phyloP scores from a whole-genome alignment of 2,888 invertebrate species.

The Hyppa rectilinea region DNA sequence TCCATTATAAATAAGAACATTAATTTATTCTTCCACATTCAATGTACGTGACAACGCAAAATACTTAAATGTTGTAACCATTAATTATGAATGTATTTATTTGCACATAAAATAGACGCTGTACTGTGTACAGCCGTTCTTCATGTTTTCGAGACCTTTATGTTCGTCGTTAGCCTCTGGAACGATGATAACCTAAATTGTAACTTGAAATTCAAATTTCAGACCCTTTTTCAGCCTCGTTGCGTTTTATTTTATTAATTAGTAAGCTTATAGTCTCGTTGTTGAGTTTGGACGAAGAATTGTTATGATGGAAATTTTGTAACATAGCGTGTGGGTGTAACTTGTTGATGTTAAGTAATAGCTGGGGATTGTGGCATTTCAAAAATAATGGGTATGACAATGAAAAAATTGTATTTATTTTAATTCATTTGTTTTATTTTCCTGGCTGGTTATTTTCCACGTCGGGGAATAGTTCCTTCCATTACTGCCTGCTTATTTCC shows the following conservation, averaged over 20 bases:
- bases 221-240: constrained; percentile 45
- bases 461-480: no score
- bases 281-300: constrained; percentile 20
- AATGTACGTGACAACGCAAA: constrained; percentile 57
- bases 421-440: neutral
- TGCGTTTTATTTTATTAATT: constrained; percentile 55
- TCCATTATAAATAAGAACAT: constrained; percentile 30
- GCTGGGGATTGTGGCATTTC: neutral
- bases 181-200: constrained; percentile 50
- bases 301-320: constrained; percentile 4
- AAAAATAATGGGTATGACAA: neutral
- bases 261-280: constrained; percentile 21
- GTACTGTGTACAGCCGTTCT: constrained; percentile 35
- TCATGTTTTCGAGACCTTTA: constrained; percentile 34
- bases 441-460: neutral
- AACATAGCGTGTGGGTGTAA: neutral
- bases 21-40: constrained; percentile 48
- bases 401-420: neutral
- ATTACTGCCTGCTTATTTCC: neutral
- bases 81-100: constrained; percentile 55
- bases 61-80: constrained; percentile 50
- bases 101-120: constrained; percentile 37
- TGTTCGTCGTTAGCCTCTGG: constrained; percentile 39
- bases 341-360: constrained; percentile 9
- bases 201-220: constrained; percentile 48